phyloP scores from a whole-genome alignment of 2,888 invertebrate species.

The Thereva nobilitata region DNA sequence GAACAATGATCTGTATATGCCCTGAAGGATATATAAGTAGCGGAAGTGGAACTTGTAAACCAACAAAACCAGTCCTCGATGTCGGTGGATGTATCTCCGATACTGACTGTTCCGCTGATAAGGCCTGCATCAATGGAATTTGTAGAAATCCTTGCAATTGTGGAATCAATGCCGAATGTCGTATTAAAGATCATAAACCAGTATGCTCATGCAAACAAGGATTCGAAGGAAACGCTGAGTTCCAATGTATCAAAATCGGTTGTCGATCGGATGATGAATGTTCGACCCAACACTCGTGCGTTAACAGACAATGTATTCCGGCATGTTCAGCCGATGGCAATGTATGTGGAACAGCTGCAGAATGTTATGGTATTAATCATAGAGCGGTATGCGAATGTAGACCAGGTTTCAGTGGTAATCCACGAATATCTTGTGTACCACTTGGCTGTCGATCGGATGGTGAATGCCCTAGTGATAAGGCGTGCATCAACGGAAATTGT shows the following conservation, averaged over 20 bases:
- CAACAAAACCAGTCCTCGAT: conserved; percentile 67
- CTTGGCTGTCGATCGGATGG: conserved; percentile 78
- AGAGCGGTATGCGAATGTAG: conserved; percentile 82
- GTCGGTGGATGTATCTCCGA: conserved; percentile 74
- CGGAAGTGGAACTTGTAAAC: conserved; percentile 78
- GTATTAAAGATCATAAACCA: conserved; percentile 82
- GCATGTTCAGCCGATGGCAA: conserved; percentile 74
- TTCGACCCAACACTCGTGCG: conserved; percentile 79
- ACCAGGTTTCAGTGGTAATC: conserved; percentile 80
- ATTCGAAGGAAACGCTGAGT: conserved; percentile 82
- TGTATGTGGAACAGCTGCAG: conserved; percentile 75
- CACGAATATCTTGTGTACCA: conserved; percentile 74
- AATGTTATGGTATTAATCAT: conserved; percentile 80
- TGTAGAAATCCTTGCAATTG: conserved; percentile 86
- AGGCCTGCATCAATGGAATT: conserved; percentile 77
- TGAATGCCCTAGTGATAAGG: conserved; percentile 79
- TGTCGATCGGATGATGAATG: conserved; percentile 79
- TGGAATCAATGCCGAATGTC: conserved; percentile 82
- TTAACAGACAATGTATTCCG: conserved; percentile 80
- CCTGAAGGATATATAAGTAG: conserved; percentile 86
- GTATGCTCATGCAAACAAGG: conserved; percentile 84
- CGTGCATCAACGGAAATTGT: conserved; percentile 82
- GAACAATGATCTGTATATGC: conserved; percentile 88
- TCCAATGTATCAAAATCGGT: conserved; percentile 75
- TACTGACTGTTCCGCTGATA: conserved; percentile 75